Evolutionary conservation across 2,888 invertebrate genomes (phyloP), one percentile per base, ranked within the genome.

Genomic region (Palloptera scutellata): DNA sequence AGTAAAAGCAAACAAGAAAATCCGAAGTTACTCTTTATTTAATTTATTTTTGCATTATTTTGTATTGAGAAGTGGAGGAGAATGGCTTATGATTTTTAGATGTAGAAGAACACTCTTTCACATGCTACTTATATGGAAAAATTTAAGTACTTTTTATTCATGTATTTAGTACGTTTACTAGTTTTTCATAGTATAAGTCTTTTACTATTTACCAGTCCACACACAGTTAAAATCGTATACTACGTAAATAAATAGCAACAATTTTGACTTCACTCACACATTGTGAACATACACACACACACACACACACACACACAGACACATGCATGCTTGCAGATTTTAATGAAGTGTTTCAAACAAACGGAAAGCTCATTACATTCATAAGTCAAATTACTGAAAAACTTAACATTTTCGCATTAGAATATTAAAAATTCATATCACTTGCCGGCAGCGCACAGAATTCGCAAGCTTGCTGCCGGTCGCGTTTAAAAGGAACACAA

Each of bases 371-470:
- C 61, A 41, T 57, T 57, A 55, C 60, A 63, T 60, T 43, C 66
- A 62, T 45, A 59, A 10, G 57, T 52, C 41, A 60, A 40, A 54
- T 54, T 13, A 59, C 58, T 55, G 41, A 55, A 20, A 5, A 5
- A 43, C 13, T 41, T 60, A 30, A 64, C 51, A 69, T 41, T 66
- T 69, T 66, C 64, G 19, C 66, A 61, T 66, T 64, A 53, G 52
- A 66, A 58, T 69, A 55, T 42, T 15, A 5, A 66, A 66, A 64
- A 60, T 43, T 20, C 52, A 12, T 30, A 30, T 30, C 30, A 30
- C 30, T 30, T 30, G 30, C 30, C 30, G 30, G 30, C 30, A 30
- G 30, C 30, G 6, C 30, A 30, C 30, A 30, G 6, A 30, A 30
- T 30, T 30, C 30, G n/a, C n/a, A n/a, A n/a, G n/a, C n/a, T n/a